phyloP scores from a whole-genome alignment of 2,113 vertebrate species.

The Pogonocichla stellata region DNA sequence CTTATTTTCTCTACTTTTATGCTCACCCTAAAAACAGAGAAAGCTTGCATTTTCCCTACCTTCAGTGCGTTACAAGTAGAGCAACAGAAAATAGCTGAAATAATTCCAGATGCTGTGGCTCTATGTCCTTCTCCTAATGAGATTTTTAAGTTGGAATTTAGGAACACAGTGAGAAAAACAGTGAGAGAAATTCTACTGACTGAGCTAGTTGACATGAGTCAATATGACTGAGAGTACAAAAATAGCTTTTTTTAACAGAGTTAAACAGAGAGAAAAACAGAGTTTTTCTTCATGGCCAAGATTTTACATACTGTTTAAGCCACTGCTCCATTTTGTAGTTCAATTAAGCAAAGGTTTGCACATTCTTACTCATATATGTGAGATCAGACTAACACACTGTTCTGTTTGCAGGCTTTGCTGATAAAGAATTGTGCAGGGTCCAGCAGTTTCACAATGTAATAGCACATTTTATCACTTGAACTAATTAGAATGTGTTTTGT shows the following conservation, averaged over 20 bases:
- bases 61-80: background rate
- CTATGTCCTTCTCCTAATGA: background rate
- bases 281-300: background rate
- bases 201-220: background rate
- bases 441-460: background rate
- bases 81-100: background rate
- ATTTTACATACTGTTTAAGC: background rate
- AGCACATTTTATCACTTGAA: background rate
- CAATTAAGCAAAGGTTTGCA: conserved; percentile 10
- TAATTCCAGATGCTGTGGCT: background rate
- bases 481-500: conserved; percentile 32
- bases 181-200: background rate
- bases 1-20: background rate
- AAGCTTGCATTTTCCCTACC: background rate
- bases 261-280: background rate
- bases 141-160: background rate
- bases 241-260: background rate
- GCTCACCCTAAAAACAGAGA: background rate
- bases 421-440: background rate
- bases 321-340: background rate
- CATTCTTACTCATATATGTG: background rate
- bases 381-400: background rate
- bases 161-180: background rate
- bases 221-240: background rate
- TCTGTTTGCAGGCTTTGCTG: background rate